Evolutionary conservation across 1,140 invertebrate genomes (phyloP), one percentile per base, ranked within the genome.

Genomic region (Drosophila ficusphila): DNA sequence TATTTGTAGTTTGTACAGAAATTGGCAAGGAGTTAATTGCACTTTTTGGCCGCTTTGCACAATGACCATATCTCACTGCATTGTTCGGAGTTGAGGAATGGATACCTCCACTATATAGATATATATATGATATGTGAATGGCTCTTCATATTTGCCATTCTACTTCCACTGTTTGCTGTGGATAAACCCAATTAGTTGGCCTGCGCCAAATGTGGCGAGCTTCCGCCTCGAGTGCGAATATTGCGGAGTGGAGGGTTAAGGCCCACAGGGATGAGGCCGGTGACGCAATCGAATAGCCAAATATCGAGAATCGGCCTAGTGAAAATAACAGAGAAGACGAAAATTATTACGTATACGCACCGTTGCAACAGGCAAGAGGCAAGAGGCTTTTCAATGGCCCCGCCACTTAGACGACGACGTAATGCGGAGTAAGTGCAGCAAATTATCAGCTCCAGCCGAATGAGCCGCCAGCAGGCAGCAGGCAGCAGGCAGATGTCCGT

Each of bases 321-420:
- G 27, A 51, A 29, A 34, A 57, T 34, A 18, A n/a, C n/a, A 8
- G 39, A 54, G 49, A 51, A 52, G 39, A 19, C 19, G 21, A 27
- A 72, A 58, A 85, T 73, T 47, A 86, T 85, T 86, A 85, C 79
- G 79, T 85, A 86, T 86, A 85, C 79, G 81, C 79, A 86, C 72
- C 65, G 16, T 86, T 86, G 81, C 79, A 72, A 64, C 49, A 68
- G 47, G 81, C 79, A 72, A 64, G 44, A 68, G 47, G 81, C 79
- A 72, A 64, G 44, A 68, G 47, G 54, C 67, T 57, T 60, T 56
- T 56, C 52, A 73, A 47, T 72, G 73, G 72, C 49, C 51, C 16
- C 47, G 46, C 52, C 36, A 21, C 70, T 52, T 62, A 52, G 58
- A 49, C 75, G 53, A 65, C 76, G 62, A 76, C 72, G 77, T 76